Conservation (phyloP, 1,140 invertebrate genomes). For the Oppia nitens region DNA sequence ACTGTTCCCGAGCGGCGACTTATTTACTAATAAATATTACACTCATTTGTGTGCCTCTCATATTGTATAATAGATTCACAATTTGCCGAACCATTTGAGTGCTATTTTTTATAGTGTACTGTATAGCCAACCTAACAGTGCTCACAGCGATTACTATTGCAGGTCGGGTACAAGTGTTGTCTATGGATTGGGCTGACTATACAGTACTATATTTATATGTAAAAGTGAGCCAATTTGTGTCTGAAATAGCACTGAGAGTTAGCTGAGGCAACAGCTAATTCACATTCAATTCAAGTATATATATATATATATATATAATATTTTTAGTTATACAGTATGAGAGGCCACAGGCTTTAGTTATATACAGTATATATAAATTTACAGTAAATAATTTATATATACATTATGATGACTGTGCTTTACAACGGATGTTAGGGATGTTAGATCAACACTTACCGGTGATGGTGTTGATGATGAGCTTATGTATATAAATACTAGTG, state of each 20-base stretch:
- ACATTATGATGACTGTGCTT: background rate
- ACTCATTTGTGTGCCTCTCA: background rate
- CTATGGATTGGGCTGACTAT: no score
- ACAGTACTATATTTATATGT: no score
- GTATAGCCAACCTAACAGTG: background rate
- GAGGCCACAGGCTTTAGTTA: background rate
- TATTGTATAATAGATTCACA: no score
- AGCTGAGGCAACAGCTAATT: background rate
- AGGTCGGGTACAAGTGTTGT: no score
- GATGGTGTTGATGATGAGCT: background rate
- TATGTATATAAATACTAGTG: no score
- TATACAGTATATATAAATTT: no score
- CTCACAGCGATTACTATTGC: background rate
- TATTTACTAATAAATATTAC: background rate
- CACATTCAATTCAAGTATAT: background rate
- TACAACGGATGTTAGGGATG: background rate
- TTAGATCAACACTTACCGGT: background rate
- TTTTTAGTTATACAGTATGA: background rate
- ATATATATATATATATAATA: background rate
- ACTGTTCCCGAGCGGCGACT: background rate
- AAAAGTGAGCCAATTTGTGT: background rate
- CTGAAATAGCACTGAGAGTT: background rate
- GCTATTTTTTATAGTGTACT: background rate
- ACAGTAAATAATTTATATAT: no score
- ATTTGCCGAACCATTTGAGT: no score